These are phyloP conservation scores for Oxyruncus cristatus DNA, from an alignment of 2,113 vertebrate species.

Conservation along the genomic window DNA sequence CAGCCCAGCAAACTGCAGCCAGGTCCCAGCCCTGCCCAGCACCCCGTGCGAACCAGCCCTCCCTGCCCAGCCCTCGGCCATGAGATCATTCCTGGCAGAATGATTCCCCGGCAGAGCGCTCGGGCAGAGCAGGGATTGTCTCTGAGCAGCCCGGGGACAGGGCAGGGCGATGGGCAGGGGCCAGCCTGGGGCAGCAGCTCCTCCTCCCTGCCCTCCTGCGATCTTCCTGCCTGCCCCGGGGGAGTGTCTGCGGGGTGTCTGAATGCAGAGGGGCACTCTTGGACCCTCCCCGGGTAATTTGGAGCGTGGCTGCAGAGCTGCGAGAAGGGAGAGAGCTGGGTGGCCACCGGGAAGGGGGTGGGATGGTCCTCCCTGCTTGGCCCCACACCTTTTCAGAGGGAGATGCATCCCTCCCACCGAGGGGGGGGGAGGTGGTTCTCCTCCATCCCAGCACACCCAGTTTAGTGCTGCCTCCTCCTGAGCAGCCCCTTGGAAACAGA, in stretches of 20 bases:
- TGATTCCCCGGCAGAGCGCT: no score
- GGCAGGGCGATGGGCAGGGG: background rate
- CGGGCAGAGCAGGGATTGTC: background rate
- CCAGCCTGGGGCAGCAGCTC: background rate
- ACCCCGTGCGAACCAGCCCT: background rate
- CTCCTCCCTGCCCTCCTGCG: background rate
- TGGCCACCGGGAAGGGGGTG: background rate
- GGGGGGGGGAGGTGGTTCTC: background rate
- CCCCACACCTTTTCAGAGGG: background rate
- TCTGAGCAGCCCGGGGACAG: background rate
- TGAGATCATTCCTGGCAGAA: constrained; percentile 36
- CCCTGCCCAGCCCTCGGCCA: background rate
- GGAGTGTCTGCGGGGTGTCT: background rate
- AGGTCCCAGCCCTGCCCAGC: constrained; percentile 19
- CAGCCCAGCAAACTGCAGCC: background rate
- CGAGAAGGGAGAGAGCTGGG: background rate
- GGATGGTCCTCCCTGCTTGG: accelerated
- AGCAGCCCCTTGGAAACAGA: background rate
- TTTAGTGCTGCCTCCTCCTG: background rate
- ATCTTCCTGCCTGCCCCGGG: background rate
- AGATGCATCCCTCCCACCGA: background rate
- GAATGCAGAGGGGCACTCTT: background rate
- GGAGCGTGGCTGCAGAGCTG: background rate
- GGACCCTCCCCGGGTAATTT: background rate
- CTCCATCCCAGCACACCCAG: background rate